phyloP scores from a whole-genome alignment of 2,797 vertebrate species.

The Xenopus petersii region DNA sequence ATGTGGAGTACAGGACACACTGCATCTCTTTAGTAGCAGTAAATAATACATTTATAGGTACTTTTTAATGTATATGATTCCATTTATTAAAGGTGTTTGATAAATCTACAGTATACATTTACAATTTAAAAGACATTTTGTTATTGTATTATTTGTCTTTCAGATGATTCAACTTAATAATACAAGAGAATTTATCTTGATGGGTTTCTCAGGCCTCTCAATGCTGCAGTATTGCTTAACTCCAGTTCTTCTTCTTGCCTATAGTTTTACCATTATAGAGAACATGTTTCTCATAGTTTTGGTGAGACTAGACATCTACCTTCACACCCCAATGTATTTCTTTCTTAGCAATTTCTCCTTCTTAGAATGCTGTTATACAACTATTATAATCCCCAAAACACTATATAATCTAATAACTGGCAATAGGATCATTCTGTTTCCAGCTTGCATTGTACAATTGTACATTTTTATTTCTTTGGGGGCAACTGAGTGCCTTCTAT shows the following conservation, averaged over 20 bases:
- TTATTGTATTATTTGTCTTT: not conserved
- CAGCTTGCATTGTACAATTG: conserved; percentile 9
- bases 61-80: no score
- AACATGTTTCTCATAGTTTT: conserved; percentile 14
- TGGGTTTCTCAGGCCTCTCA: conserved; percentile 1
- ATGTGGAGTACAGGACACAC: no score
- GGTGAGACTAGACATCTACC: not conserved
- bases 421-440: not conserved
- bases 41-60: no score
- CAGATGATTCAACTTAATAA: conserved; percentile 7
- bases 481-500: conserved; percentile 18
- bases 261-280: conserved; percentile 23
- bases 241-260: conserved; percentile 9
- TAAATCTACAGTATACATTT: no score
- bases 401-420: conserved; percentile 41
- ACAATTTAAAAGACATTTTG: no score
- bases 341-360: conserved; percentile 56
- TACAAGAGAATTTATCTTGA: conserved; percentile 5
- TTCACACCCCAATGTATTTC: conserved; percentile 54
- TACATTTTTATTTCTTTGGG: conserved; percentile 19
- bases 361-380: conserved; percentile 53
- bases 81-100: no score
- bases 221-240: not conserved
- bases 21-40: no score
- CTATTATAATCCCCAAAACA: conserved; percentile 51